Percentiles rank a stretch among this genome's conserved stretches.
Evolutionary conservation across 2,113 vertebrate species (phyloP).

Genomic region (Gymnogyps californianus): DNA sequence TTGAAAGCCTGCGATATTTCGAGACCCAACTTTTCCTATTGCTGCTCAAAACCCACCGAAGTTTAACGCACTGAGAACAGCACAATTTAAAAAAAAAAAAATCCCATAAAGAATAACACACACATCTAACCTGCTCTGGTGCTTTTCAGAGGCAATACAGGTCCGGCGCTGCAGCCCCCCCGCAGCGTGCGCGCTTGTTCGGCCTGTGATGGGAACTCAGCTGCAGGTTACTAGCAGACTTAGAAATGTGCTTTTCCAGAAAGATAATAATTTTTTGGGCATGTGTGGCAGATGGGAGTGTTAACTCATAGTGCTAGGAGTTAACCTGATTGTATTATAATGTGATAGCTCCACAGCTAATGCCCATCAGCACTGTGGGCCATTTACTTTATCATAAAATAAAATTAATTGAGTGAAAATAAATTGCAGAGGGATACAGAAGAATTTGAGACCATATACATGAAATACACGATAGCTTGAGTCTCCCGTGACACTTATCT

Average conservation of each 20-base stretch:
- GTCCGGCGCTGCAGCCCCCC: not conserved
- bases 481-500: slow-evolving; percentile 56
- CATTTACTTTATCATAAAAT: slow-evolving; percentile 77
- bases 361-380: slow-evolving; percentile 59
- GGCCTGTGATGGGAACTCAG: not conserved
- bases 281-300: slow-evolving; percentile 24
- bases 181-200: rapidly evolving
- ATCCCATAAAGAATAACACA: not conserved
- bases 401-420: slow-evolving; percentile 72
- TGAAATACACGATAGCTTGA: not conserved
- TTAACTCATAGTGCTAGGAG: slow-evolving; percentile 69
- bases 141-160: not conserved
- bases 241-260: not conserved
- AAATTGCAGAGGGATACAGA: slow-evolving; percentile 51
- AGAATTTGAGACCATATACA: slow-evolving; percentile 48
- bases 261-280: not conserved
- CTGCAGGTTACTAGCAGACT: not conserved
- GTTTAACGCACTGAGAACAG: not conserved
- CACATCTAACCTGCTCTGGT: not conserved
- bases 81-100: not conserved
- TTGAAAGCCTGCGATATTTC: not conserved
- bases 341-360: slow-evolving; percentile 29
- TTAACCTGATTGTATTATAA: slow-evolving; percentile 59
- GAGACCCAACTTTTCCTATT: not conserved
- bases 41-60: not conserved